Evolutionary conservation across 2,113 vertebrate species (phyloP).

Genomic region (Phalacrocorax carbo): DNA sequence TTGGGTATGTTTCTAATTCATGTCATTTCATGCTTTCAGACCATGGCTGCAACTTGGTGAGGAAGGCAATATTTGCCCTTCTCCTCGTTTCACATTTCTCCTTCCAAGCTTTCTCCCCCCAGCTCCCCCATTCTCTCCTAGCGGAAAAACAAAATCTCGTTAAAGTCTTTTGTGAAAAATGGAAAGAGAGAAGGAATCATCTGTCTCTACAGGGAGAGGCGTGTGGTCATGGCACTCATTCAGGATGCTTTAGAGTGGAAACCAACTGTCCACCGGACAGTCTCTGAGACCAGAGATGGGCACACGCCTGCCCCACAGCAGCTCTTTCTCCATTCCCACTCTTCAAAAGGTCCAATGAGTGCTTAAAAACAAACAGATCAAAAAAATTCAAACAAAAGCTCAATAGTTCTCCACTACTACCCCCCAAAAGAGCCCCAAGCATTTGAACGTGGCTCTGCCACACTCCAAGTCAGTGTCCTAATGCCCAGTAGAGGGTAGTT

Average conservation of each 20-base stretch:
- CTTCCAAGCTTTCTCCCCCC: neutral
- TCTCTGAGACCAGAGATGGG: neutral
- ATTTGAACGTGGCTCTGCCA: neutral
- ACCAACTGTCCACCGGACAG: neutral
- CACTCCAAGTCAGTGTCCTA: neutral
- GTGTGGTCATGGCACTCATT: neutral
- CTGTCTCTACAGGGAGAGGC: neutral
- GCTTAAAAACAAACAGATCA: neutral
- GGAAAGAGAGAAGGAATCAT: neutral
- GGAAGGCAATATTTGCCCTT: conserved; percentile 3
- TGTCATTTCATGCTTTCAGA: conserved; percentile 45
- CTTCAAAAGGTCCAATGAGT: neutral
- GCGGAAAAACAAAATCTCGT: neutral
- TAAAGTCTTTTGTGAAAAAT: neutral
- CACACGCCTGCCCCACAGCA: neutral
- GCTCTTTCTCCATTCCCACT: neutral
- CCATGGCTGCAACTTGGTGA: neutral
- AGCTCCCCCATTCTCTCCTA: accelerated
- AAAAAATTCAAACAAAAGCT: neutral
- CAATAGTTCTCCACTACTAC: neutral
- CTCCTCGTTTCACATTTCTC: neutral
- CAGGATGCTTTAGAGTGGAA: neutral
- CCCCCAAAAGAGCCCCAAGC: neutral
- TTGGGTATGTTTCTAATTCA: conserved; percentile 43
- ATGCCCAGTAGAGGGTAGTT: neutral